These are phyloP conservation scores for Engystomops pustulosus DNA, from an alignment of 2,113 vertebrate genomes.

Conservation along the genomic window DNA sequence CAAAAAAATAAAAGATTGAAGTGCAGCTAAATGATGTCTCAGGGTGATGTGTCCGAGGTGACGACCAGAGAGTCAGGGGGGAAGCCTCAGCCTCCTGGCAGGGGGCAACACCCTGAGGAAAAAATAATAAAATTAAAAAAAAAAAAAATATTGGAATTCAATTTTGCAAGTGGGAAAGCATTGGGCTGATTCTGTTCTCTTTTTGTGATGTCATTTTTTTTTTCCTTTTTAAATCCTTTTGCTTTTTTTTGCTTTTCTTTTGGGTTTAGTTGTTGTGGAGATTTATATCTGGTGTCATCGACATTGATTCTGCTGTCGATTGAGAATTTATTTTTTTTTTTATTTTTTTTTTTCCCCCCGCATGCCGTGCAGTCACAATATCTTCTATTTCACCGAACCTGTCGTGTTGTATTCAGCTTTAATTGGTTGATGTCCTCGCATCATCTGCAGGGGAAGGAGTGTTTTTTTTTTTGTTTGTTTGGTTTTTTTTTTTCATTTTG, in stretches of 20 bases:
- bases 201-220: neutral
- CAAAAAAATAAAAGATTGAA: neutral
- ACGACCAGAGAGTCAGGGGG: too few species aligned
- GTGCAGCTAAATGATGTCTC: neutral
- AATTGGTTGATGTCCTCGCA: conserved; percentile 22
- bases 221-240: neutral
- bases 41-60: too few species aligned
- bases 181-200: neutral
- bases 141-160: neutral
- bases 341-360: neutral
- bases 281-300: too few species aligned
- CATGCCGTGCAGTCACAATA: neutral
- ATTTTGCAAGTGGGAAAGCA: neutral
- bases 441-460: neutral
- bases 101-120: conserved; percentile 32
- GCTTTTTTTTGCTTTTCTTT: neutral
- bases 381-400: neutral
- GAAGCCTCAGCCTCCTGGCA: too few species aligned
- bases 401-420: conserved; percentile 51
- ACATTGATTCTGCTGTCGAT: too few species aligned
- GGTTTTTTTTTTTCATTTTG: too few species aligned
- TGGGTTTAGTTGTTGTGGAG: too few species aligned
- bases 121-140: neutral
- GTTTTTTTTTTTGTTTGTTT: too few species aligned
- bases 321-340: neutral